Evolutionary conservation across 2,113 vertebrate species (phyloP).

Genomic region (Etheostoma cragini): DNA sequence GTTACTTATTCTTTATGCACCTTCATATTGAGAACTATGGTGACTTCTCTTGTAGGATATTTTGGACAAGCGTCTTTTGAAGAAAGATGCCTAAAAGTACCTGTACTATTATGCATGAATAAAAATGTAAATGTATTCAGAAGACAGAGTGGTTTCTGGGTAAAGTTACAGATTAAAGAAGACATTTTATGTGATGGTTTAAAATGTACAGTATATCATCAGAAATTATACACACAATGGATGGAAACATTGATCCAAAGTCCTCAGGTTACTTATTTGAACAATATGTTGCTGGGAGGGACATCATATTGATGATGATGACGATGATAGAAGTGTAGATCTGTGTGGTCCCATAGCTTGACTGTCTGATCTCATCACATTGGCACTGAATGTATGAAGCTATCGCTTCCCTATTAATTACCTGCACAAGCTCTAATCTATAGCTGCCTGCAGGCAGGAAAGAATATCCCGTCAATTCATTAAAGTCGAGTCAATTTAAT

Average conservation of each 20-base stretch:
- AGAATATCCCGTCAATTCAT: neutral
- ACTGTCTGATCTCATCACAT: constrained; percentile 2
- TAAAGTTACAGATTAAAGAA: constrained; percentile 2
- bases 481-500: neutral
- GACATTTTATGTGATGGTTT: neutral
- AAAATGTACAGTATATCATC: neutral
- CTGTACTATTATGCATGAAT: neutral
- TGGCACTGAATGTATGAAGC: neutral
- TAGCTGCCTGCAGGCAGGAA: constrained; percentile 8
- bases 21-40: neutral
- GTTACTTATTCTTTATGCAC: neutral
- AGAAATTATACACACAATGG: neutral
- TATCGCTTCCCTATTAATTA: neutral
- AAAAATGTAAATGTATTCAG: constrained; percentile 3
- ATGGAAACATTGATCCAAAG: neutral
- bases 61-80: neutral
- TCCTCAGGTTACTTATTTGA: neutral
- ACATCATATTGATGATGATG: constrained; percentile 2
- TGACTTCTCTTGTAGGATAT: neutral
- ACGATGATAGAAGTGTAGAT: constrained; percentile 1
- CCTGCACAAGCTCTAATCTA: constrained; percentile 4
- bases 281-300: neutral
- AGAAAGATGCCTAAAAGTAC: neutral
- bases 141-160: neutral
- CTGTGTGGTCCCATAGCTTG: neutral